phyloP scores from a whole-genome alignment of 2,113 vertebrate species.

The Rattus norvegicus region GRCr8 NC_086021.1:172965001-172965500 shows the following conservation, averaged over 20 bases:
- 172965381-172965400: not conserved
- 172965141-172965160: not conserved
- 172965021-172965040: slow-evolving; percentile 16
- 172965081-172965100: not conserved
- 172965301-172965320: not conserved
- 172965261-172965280: slow-evolving; percentile 44
- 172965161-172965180: not conserved
- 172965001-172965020: not conserved
- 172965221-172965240: slow-evolving; percentile 42
- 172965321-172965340: not conserved
- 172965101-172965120: not conserved
- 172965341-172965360: not conserved
- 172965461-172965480: not conserved
- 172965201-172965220: not conserved
- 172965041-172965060: not conserved
- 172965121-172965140: not conserved
- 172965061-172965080: not conserved
- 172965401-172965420: not conserved
- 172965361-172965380: not conserved
- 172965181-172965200: not conserved
- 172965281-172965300: slow-evolving; percentile 35
- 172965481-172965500: not conserved
- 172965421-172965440: not conserved
- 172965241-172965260: slow-evolving; percentile 45
- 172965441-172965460: not conserved